These are phyloP conservation scores for Scaptomyza reducta DNA, from an alignment of 2,888 invertebrate genomes.

Conservation along the genomic window DNA sequence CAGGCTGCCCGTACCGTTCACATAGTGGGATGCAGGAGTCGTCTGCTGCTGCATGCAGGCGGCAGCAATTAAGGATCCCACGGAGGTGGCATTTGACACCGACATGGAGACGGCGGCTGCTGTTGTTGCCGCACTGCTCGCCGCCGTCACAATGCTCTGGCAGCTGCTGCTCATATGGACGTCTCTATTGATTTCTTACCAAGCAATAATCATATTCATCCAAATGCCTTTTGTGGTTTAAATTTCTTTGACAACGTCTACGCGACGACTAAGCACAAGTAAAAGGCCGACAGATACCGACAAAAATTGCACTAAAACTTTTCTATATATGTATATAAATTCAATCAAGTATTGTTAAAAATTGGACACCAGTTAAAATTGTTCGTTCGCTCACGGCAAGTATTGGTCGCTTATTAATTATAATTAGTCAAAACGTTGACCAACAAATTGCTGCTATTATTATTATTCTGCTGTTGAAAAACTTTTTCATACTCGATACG, in stretches of 20 bases:
- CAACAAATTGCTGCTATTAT: constrained; percentile 54
- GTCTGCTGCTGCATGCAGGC: constrained; percentile 59
- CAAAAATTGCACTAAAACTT: constrained; percentile 35
- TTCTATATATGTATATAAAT: neutral
- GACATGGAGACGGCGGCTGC: constrained; percentile 67
- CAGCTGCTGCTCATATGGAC: constrained; percentile 80
- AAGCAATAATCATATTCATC: constrained; percentile 53
- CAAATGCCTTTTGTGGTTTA: constrained; percentile 22
- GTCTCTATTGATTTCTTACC: constrained; percentile 74
- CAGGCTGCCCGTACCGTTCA: constrained; percentile 83
- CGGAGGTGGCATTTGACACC: constrained; percentile 70
- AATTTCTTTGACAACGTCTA: constrained; percentile 12
- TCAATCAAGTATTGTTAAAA: neutral
- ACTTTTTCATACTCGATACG: constrained; percentile 60
- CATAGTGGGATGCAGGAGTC: constrained; percentile 66
- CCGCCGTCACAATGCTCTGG: constrained; percentile 78
- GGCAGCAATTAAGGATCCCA: constrained; percentile 68
- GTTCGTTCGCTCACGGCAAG: constrained; percentile 17
- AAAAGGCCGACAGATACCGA: constrained; percentile 55
- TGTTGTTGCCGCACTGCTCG: constrained; percentile 66
- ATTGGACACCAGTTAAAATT: constrained; percentile 8
- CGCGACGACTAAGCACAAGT: neutral
- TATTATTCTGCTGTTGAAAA: constrained; percentile 57
- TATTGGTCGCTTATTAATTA: constrained; percentile 31
- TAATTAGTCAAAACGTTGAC: constrained; percentile 58